Evolutionary conservation across 2,113 vertebrate genomes (phyloP).

Genomic region (rabbit (Oryctolagus cuniculus)): mOryCun1.1 NC_091435.1:114177501-114178000

Average conservation of each 20-base stretch:
- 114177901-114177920: background rate
- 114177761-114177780: background rate
- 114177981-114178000: background rate
- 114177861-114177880: background rate
- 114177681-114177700: background rate
- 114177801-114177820: background rate
- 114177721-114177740: background rate
- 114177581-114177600: too few species aligned
- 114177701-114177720: background rate
- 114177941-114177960: background rate
- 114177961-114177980: background rate
- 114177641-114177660: background rate
- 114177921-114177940: background rate
- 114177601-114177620: too few species aligned
- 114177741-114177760: background rate
- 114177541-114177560: too few species aligned
- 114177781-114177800: background rate
- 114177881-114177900: background rate
- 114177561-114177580: too few species aligned
- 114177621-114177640: too few species aligned
- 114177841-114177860: background rate
- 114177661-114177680: background rate
- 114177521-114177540: too few species aligned
- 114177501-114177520: too few species aligned
- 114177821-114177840: background rate